Percentiles rank a stretch among this genome's conserved stretches.
phyloP scores from a whole-genome alignment of 2,113 vertebrate genomes.

The Candoia aspera region DNA sequence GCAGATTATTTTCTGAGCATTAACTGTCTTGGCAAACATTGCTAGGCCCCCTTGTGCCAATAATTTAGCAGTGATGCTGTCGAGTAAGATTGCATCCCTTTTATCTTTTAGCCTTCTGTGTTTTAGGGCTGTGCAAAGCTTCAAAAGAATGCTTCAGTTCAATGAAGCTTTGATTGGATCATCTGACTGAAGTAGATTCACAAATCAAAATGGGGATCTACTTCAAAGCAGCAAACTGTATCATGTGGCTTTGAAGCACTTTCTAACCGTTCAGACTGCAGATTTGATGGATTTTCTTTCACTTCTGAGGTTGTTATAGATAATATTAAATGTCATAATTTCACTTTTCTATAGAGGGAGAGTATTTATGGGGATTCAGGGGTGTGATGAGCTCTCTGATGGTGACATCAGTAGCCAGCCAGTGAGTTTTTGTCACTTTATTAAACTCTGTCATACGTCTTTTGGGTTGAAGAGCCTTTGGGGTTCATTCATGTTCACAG shows the following conservation, averaged over 20 bases:
- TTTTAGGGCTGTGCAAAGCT: neutral
- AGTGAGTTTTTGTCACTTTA: neutral
- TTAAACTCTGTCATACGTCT: neutral
- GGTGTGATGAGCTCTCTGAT: neutral
- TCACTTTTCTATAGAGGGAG: neutral
- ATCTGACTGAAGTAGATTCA: neutral
- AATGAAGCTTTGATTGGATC: neutral
- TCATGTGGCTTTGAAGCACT: neutral
- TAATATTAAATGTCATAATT: neutral
- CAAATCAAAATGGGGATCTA: neutral
- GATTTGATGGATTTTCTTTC: neutral
- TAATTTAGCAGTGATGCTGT: neutral
- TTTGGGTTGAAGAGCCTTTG: neutral
- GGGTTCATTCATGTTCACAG: neutral
- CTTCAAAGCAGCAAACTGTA: neutral
- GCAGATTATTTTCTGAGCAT: neutral
- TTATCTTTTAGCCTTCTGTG: neutral
- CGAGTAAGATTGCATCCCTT: neutral
- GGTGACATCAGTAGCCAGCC: neutral
- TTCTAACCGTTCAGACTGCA: neutral
- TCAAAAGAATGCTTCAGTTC: neutral
- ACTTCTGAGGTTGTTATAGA: neutral
- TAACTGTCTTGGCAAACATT: neutral
- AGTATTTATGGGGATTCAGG: neutral
- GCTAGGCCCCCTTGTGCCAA: neutral